phyloP scores from a whole-genome alignment of 2,113 vertebrate species.

The Alces alces region DNA sequence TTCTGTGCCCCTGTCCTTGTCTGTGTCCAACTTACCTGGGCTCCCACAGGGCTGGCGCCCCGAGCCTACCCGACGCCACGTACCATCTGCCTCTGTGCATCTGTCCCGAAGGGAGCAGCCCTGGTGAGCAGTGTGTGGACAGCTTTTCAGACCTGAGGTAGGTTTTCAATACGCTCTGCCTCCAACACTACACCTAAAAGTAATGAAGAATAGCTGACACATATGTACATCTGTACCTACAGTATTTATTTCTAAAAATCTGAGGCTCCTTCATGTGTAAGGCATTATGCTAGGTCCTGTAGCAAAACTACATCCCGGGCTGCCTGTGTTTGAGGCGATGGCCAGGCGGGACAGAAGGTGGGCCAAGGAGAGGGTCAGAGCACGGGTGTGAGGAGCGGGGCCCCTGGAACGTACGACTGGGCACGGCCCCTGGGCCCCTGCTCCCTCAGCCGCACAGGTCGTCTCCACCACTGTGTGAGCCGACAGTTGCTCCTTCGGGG shows the following conservation, averaged over 20 bases:
- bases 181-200: background rate
- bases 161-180: background rate
- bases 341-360: background rate
- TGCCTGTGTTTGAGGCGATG: background rate
- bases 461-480: background rate
- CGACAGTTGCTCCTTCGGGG: background rate
- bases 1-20: background rate
- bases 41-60: accelerated
- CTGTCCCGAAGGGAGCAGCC: background rate
- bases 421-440: background rate
- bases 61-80: accelerated
- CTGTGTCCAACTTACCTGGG: background rate
- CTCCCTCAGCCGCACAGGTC: background rate
- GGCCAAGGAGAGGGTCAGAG: background rate
- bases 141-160: background rate
- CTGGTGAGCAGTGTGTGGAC: background rate
- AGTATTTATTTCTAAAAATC: background rate
- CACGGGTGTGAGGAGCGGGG: background rate
- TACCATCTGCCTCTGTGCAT: background rate
- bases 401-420: background rate
- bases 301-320: background rate
- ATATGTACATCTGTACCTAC: background rate
- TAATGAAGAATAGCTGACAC: background rate
- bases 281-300: background rate
- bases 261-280: background rate